Evolutionary conservation across 2,797 vertebrate species (phyloP), one percentile per base, ranked within the genome.

Genomic region (Basileuterus tristriatus): DNA sequence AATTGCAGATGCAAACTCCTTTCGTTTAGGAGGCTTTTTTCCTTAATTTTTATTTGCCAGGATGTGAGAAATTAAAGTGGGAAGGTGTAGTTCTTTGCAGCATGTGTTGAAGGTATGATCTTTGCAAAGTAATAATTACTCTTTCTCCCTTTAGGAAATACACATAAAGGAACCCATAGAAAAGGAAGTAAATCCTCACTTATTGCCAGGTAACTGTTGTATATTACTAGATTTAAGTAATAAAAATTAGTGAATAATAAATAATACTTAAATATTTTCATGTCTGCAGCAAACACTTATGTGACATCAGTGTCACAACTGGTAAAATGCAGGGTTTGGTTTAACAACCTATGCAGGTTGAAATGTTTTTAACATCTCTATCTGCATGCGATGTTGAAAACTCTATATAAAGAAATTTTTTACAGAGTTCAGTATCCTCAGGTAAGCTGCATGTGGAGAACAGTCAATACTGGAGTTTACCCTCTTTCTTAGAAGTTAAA

Each of bases 121-220:
- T 96, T 93, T 91, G 74, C 71, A 53, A 94, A 93, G 36, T 67
- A 74, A 62, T 93, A 77, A 82, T 80, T 58, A 70, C 34, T 76
- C 6, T 83, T 76, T 49, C 37, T 80, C 76, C 83, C 90, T 89
- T 91, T 81, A 99, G 98, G 98, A 99, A 97, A 98, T 99, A 89
- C 98, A 98, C 46, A 77, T 97, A 95, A 98, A 97, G 86, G 98
- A 98, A 79, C 63, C 91, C 15, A 75, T 90, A 89, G 97, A 97
- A 88, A 98, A 98, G 92, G 98, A 98, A 97, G 97, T 98, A 74
- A 97, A 97, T 87, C 98, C 98, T 92, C 96, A 20, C 87, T 97
- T 99, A 94, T 91, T 98, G 86, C 98, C 98, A 98, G 98, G 98
- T 99, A 98, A 97, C 44, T 7, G 3, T 55, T 60, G 7, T 65